phyloP scores from a whole-genome alignment of 2,888 invertebrate genomes.

The Bibio marci region DNA sequence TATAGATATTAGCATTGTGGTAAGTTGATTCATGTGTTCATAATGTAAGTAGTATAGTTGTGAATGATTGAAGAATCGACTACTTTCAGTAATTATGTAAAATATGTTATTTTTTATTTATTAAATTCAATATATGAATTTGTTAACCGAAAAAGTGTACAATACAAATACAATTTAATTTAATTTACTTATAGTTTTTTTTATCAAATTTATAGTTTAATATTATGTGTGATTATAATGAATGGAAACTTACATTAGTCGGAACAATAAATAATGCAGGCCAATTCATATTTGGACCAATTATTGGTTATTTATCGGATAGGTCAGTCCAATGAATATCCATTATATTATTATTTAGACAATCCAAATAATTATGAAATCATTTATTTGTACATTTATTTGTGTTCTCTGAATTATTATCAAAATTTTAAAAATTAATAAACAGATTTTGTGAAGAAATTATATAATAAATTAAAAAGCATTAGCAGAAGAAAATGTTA shows the following conservation, averaged over 20 bases:
- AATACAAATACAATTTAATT: not conserved
- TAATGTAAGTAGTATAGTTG: not conserved
- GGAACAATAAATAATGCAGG: constrained; percentile 59
- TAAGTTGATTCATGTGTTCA: too few relatives aligned
- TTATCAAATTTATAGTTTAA: constrained; percentile 33
- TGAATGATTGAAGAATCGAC: not conserved
- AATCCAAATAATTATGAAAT: too few relatives aligned
- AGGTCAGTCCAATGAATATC: constrained; percentile 30
- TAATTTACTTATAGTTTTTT: not conserved
- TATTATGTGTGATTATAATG: constrained; percentile 41
- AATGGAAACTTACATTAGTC: constrained; percentile 55
- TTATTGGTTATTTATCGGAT: constrained; percentile 46
- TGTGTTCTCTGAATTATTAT: too few relatives aligned
- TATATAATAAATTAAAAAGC: too few relatives aligned
- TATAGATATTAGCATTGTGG: too few relatives aligned
- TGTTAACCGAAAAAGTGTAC: too few relatives aligned
- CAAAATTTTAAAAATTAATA: too few relatives aligned
- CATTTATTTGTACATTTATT: too few relatives aligned
- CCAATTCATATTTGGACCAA: constrained; percentile 51
- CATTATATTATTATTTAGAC: not conserved
- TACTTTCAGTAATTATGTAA: too few relatives aligned
- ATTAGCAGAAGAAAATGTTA: too few relatives aligned
- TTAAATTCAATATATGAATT: not conserved
- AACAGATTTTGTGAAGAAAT: too few relatives aligned
- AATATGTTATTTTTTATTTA: not conserved